Conservation (phyloP, 1,140 invertebrate species). For the Charaxes varanes region DNA sequence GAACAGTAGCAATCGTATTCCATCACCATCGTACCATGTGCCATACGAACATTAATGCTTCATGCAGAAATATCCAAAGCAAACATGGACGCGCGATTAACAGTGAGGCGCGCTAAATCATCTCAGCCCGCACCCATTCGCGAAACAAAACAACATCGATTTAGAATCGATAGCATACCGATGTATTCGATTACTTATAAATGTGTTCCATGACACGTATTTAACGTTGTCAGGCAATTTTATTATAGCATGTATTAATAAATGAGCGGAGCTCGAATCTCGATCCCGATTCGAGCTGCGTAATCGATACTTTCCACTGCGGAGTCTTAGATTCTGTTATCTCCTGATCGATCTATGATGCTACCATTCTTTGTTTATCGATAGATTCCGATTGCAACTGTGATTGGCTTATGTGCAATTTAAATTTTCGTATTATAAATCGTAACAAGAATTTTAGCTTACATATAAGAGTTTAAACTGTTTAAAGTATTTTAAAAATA, state of each 20-base stretch:
- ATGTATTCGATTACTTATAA: constrained; percentile 64
- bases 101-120: constrained; percentile 22
- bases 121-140: constrained; percentile 13
- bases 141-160: constrained; percentile 27
- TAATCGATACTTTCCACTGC: constrained; percentile 30
- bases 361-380: constrained; percentile 8
- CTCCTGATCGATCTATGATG: constrained; percentile 11
- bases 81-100: constrained; percentile 12
- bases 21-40: not conserved
- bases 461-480: constrained; percentile 8
- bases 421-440: too few relatives aligned
- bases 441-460: too few relatives aligned
- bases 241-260: constrained; percentile 52
- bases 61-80: not conserved
- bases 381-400: too few relatives aligned
- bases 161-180: constrained; percentile 40
- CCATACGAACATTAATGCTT: too few relatives aligned
- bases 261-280: constrained; percentile 29
- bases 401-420: too few relatives aligned
- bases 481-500: too few relatives aligned
- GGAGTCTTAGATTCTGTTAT: constrained; percentile 27
- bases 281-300: constrained; percentile 32
- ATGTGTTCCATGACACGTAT: constrained; percentile 49
- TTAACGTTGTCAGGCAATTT: constrained; percentile 57
- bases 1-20: too few relatives aligned